phyloP scores from a whole-genome alignment of 2,113 vertebrate species.

The Pseudorasbora parva region DNA sequence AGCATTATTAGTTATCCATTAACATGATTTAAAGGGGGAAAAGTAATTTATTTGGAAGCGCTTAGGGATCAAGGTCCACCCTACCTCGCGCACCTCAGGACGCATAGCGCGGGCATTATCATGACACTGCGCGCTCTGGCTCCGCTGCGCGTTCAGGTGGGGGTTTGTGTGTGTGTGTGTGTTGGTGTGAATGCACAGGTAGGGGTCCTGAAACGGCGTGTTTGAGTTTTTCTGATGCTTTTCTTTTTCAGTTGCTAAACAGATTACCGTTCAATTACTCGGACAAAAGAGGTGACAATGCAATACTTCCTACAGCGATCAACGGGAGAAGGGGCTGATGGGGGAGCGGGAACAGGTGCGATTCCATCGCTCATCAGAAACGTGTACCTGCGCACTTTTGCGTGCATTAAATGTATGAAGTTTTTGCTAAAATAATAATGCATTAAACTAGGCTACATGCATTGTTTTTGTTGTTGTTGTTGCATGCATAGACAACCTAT shows the following conservation, averaged over 20 bases:
- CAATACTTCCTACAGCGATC: slow-evolving; percentile 78
- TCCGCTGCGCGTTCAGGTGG: slow-evolving; percentile 52
- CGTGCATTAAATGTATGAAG: no score
- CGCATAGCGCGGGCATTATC: slow-evolving; percentile 29
- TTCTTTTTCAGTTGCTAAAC: slow-evolving; percentile 82
- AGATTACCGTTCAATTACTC: slow-evolving; percentile 77
- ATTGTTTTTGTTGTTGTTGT: no score
- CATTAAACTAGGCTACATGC: no score
- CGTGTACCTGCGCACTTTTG: background rate
- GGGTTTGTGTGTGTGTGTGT: slow-evolving; percentile 48
- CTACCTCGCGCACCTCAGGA: slow-evolving; percentile 28
- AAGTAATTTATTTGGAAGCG: background rate
- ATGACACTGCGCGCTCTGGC: slow-evolving; percentile 25
- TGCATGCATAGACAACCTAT: background rate
- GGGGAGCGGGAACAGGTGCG: slow-evolving; percentile 71
- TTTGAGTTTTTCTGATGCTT: slow-evolving; percentile 76
- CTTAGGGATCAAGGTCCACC: slow-evolving; percentile 31
- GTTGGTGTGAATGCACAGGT: slow-evolving; percentile 72
- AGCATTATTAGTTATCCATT: background rate
- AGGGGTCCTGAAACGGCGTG: slow-evolving; percentile 73
- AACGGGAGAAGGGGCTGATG: slow-evolving; percentile 64
- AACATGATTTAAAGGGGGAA: slow-evolving; percentile 13
- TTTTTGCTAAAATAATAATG: no score
- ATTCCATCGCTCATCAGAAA: slow-evolving; percentile 38
- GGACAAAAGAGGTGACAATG: slow-evolving; percentile 75